phyloP scores from a whole-genome alignment of 2,797 vertebrate genomes.

The Melanogrammus aeglefinus region DNA sequence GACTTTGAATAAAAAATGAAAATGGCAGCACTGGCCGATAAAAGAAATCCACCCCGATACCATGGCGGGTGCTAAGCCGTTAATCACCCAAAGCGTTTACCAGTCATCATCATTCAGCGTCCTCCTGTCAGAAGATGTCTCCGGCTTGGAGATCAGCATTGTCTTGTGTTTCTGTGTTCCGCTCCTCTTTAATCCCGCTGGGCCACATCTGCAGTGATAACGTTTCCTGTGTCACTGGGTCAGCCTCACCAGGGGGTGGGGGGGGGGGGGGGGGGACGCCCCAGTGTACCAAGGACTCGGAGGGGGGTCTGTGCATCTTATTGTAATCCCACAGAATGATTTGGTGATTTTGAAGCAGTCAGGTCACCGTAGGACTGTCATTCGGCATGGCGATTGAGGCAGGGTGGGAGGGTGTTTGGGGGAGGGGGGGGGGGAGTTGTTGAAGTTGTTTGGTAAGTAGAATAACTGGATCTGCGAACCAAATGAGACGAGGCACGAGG shows the following conservation, averaged over 20 bases:
- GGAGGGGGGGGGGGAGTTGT: background rate
- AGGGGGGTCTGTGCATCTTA: too few species aligned
- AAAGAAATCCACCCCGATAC: background rate
- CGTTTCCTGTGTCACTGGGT: background rate
- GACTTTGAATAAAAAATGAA: background rate
- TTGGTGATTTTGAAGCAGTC: background rate
- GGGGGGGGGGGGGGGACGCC: too few species aligned
- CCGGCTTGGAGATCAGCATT: background rate
- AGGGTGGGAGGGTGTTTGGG: background rate
- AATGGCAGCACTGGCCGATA: background rate
- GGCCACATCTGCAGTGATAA: background rate
- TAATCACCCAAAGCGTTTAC: background rate
- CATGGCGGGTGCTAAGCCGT: background rate
- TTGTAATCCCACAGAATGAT: background rate
- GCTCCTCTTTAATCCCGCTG: background rate
- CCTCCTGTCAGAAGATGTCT: background rate
- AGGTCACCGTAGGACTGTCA: background rate
- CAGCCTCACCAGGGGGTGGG: background rate
- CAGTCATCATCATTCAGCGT: background rate
- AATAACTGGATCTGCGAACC: conserved; percentile 5
- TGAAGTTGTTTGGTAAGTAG: conserved; percentile 10
- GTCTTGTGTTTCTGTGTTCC: background rate
- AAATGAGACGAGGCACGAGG: background rate
- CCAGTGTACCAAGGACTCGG: too few species aligned
- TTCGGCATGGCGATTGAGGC: background rate